A percentile compares a stretch with the other conserved stretches of the same genome.
These are phyloP conservation scores for Lasioglossum villosulum DNA, from an alignment of 2,888 invertebrate species.

Conservation along the genomic window DNA sequence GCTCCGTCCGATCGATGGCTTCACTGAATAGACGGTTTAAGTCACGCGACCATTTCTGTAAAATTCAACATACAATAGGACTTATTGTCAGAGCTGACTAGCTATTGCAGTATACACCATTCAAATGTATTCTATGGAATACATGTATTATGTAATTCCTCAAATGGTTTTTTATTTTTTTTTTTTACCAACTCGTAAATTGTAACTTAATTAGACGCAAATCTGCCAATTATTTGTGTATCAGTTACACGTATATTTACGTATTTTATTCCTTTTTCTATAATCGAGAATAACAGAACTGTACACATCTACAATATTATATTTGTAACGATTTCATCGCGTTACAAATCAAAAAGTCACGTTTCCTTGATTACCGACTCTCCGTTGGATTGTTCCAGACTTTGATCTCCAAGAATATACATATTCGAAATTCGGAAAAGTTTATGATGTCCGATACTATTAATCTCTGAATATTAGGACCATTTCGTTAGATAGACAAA, in stretches of 20 bases:
- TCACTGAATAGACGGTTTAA: conserved; percentile 62
- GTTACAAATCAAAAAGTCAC: too few relatives aligned
- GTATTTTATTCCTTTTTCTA: not conserved
- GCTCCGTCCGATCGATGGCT: conserved; percentile 52
- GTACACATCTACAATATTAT: not conserved
- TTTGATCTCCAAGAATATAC: not conserved
- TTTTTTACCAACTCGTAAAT: not conserved
- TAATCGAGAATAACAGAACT: not conserved
- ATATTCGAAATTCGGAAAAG: not conserved
- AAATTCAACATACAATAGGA: not conserved
- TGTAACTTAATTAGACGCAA: not conserved
- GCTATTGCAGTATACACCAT: not conserved
- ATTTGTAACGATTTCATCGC: not conserved
- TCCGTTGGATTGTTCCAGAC: not conserved
- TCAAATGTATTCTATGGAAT: not conserved
- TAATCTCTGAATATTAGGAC: conserved; percentile 62
- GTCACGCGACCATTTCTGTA: conserved; percentile 58
- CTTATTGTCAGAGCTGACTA: not conserved
- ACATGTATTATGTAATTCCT: not conserved
- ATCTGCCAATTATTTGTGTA: not conserved
- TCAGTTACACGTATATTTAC: not conserved
- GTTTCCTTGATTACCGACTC: too few relatives aligned
- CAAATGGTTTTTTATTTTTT: not conserved
- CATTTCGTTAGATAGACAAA: conserved; percentile 28
- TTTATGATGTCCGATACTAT: not conserved